A percentile compares a stretch with the other conserved stretches of the same genome.
Conservation (phyloP, 2,113 vertebrate species). For the Typhlomys cinereus region DNA sequence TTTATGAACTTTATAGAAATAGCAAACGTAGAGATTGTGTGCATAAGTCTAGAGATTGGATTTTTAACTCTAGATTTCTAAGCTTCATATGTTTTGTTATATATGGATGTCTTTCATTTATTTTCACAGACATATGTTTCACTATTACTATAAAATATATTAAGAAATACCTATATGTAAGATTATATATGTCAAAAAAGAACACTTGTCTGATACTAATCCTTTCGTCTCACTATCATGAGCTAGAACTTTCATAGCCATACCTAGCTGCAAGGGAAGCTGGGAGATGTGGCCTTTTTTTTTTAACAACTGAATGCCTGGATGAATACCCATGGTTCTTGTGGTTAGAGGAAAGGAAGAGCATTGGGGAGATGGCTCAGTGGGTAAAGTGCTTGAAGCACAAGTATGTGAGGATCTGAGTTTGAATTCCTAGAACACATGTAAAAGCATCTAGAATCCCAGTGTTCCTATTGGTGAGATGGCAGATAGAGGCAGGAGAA, state of each 20-base stretch:
- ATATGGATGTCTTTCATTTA: constrained; percentile 1
- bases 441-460: too few relatives aligned
- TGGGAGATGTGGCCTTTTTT: background rate
- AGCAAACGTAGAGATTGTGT: background rate
- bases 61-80: constrained; percentile 34
- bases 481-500: too few relatives aligned
- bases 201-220: too few relatives aligned
- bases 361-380: too few relatives aligned
- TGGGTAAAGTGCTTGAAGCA: too few relatives aligned
- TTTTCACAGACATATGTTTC: constrained; percentile 24
- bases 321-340: background rate
- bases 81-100: constrained; percentile 27
- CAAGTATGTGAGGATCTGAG: too few relatives aligned
- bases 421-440: too few relatives aligned
- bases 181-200: too few relatives aligned
- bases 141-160: background rate
- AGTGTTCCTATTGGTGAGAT: too few relatives aligned
- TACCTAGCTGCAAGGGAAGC: background rate
- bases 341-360: background rate
- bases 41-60: background rate
- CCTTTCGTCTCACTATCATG: background rate
- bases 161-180: background rate
- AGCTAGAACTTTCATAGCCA: background rate
- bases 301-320: background rate
- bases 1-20: constrained; percentile 29